Percentiles rank a stretch among this genome's conserved stretches.
Evolutionary conservation across 2,888 invertebrate genomes (phyloP).

Genomic region (Meiosimyza platycephala): DNA sequence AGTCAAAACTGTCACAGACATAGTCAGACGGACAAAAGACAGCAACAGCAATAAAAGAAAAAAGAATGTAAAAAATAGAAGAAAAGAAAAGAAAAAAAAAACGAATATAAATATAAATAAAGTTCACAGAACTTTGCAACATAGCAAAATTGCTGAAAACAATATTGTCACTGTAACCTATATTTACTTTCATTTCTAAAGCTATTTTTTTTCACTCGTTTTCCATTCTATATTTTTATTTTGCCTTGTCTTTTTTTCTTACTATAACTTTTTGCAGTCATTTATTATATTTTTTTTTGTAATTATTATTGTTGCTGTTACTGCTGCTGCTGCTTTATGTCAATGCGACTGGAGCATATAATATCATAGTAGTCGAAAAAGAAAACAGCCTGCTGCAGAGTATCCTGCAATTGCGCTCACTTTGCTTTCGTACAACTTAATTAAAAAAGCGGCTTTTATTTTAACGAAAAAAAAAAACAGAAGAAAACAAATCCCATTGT

Average conservation of each 20-base stretch:
- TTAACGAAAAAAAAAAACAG: too few species aligned
- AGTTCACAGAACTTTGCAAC: slow-evolving; percentile 22
- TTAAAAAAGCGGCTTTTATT: too few species aligned
- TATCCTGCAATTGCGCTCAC: too few species aligned
- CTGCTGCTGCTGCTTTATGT: neutral
- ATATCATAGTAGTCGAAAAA: too few species aligned
- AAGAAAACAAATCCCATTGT: too few species aligned
- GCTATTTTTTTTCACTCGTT: neutral
- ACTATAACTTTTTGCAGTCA: neutral
- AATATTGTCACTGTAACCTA: slow-evolving; percentile 13
- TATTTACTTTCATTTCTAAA: neutral
- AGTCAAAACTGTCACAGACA: neutral
- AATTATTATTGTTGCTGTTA: neutral
- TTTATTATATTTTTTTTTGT: neutral
- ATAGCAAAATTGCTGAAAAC: neutral
- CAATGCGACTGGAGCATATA: too few species aligned
- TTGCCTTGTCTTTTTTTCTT: neutral
- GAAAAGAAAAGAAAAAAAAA: too few species aligned
- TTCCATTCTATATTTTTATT: neutral
- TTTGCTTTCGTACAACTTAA: too few species aligned
- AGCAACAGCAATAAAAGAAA: too few species aligned
- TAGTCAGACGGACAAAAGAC: neutral
- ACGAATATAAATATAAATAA: neutral
- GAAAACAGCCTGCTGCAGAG: too few species aligned
- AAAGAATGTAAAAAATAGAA: too few species aligned